A percentile compares a stretch with the other conserved stretches of the same genome.
These are phyloP conservation scores for Craterocephalus amniculus DNA, from an alignment of 2,797 vertebrate species.

Conservation along the genomic window DNA sequence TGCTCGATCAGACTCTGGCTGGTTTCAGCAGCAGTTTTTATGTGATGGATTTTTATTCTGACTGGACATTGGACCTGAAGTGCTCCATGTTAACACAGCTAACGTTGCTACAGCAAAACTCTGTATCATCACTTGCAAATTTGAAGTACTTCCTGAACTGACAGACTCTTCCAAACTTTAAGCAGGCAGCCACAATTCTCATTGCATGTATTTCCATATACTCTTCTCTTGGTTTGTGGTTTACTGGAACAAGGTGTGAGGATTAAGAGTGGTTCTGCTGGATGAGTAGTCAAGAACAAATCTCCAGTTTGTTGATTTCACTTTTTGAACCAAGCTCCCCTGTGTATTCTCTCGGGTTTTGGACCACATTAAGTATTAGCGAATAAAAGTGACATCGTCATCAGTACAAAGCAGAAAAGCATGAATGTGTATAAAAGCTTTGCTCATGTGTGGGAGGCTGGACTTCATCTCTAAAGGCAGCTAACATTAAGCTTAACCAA, in stretches of 20 bases:
- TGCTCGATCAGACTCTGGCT: too few species aligned
- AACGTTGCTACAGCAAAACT: neutral
- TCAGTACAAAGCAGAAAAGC: slow-evolving; percentile 19
- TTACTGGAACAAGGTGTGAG: neutral
- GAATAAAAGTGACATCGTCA: slow-evolving; percentile 9
- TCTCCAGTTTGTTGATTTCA: slow-evolving; percentile 9
- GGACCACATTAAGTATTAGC: slow-evolving; percentile 19
- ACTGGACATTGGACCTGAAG: too few species aligned
- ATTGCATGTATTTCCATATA: neutral
- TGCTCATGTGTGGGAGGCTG: slow-evolving; percentile 17
- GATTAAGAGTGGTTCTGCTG: neutral
- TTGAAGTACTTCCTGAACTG: neutral
- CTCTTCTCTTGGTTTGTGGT: neutral
- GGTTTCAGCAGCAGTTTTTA: too few species aligned
- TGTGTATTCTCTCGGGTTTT: slow-evolving; percentile 3
- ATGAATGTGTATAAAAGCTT: slow-evolving; percentile 37
- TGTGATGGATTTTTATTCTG: too few species aligned
- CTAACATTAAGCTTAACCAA: slow-evolving; percentile 16
- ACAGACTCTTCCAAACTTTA: neutral
- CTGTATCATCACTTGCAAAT: neutral
- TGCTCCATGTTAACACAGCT: too few species aligned
- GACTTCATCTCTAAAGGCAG: slow-evolving; percentile 22
- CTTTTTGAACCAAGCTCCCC: slow-evolving; percentile 16
- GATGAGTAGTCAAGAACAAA: neutral
- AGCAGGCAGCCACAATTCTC: neutral